A percentile compares a stretch with the other conserved stretches of the same genome.
These are phyloP conservation scores for Hypsopygia costalis DNA, from an alignment of 2,888 invertebrate species.

Conservation along the genomic window DNA sequence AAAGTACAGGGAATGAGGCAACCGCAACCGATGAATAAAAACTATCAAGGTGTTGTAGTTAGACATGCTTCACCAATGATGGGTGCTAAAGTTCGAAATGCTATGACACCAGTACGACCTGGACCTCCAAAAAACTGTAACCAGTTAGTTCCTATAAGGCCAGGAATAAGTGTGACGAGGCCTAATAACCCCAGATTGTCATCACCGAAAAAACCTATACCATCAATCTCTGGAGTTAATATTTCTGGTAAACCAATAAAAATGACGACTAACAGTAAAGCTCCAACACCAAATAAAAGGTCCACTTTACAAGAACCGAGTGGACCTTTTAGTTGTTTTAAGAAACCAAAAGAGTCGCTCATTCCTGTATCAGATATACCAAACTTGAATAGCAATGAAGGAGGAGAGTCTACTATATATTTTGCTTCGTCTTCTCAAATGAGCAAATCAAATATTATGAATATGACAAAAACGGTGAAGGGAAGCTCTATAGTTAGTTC, in stretches of 20 bases:
- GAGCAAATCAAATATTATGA: slow-evolving; percentile 47
- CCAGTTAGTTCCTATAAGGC: slow-evolving; percentile 23
- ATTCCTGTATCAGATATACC: slow-evolving; percentile 45
- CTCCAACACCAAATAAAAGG: slow-evolving; percentile 40
- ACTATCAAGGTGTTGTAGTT: slow-evolving; percentile 45
- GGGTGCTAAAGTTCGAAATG: slow-evolving; percentile 38
- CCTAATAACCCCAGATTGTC: slow-evolving; percentile 41
- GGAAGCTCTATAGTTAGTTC: slow-evolving; percentile 50
- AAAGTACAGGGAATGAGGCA: slow-evolving; percentile 39
- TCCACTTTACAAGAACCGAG: slow-evolving; percentile 34
- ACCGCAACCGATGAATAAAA: slow-evolving; percentile 31
- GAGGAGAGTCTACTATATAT: slow-evolving; percentile 35
- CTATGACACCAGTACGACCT: slow-evolving; percentile 26
- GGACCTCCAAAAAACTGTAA: slow-evolving; percentile 20
- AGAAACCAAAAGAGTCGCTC: slow-evolving; percentile 62
- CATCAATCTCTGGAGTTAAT: slow-evolving; percentile 28
- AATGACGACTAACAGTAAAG: slow-evolving; percentile 42
- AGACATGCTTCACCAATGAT: slow-evolving; percentile 41
- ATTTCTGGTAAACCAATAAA: slow-evolving; percentile 43
- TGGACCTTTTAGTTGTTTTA: slow-evolving; percentile 63
- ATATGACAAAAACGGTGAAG: slow-evolving; percentile 49
- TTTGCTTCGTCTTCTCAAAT: slow-evolving; percentile 45
- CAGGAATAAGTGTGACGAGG: slow-evolving; percentile 30
- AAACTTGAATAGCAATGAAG: slow-evolving; percentile 23
- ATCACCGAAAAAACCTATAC: slow-evolving; percentile 26